Evolutionary conservation across 92 coral and sea anemone genomes (phyloP), one percentile per base, ranked within the genome.

Genomic region (Pocillopora meandrina): DNA sequence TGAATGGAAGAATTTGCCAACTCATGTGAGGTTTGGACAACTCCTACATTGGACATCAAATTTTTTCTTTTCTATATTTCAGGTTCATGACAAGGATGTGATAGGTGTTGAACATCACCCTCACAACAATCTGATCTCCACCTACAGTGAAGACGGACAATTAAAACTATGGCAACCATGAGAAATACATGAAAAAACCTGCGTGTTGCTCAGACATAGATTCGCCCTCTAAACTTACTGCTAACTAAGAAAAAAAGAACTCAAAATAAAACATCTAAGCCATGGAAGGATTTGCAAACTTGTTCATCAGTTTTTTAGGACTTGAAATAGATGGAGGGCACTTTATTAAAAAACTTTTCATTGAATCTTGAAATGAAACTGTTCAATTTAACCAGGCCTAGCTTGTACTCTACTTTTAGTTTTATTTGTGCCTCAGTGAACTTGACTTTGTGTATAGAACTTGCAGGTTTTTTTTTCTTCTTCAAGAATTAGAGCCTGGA

Each of bases 111-210:
- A 83, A 34, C 99, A 97, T 65, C 99, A 97, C 65, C 99, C 99
- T 7, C 99, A 97, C 79, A 96, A 97, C 89, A 97, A 97, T 78
- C 80, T 97, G 61, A 81, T 94, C 33, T 94, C 98, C 15, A 92
- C 99, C 4, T 93, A 92, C 83, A 97, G 99, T 91, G 99, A 97
- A 86, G 99, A 97, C 19, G 99, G 99, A 19, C 99, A 97, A 76
- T 87, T 97, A 59, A 97, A 89, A 74, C 89, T 97, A 1, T 97
- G 98, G 99, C 95, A 97, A 78, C 99, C 99, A 63, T 97, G 70
- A 70, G 47, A 5, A 70, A 36, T 12, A 17, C 42, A 34, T 11
- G 18, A n/a, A 7, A 16, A 12, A 36, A 69, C 49, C 74, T 35
- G 8, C 12, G 57, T 70, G 74, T 11, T 8, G 5, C 52, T 34